Percentiles rank a stretch among this genome's conserved stretches.
These are phyloP conservation scores for Caenorhabditis plicata DNA, from an alignment of 2,888 invertebrate species.

Conservation along the genomic window DNA sequence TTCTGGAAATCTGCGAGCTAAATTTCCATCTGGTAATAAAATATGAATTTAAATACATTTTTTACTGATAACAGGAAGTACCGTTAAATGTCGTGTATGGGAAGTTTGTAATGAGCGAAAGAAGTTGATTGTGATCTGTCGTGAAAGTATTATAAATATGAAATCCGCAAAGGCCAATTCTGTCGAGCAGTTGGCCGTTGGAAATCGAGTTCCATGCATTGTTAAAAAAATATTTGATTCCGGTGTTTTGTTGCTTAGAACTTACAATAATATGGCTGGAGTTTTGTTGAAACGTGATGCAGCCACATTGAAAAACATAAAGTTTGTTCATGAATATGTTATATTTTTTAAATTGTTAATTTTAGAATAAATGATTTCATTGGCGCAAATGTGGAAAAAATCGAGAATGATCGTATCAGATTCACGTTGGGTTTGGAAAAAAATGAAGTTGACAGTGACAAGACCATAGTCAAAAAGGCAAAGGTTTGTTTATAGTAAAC, in stretches of 20 bases:
- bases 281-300: slow-evolving; percentile 15
- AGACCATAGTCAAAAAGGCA: slow-evolving; percentile 16
- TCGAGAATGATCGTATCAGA: slow-evolving; percentile 14
- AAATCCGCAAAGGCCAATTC: slow-evolving; percentile 1
- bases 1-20: slow-evolving; percentile 1
- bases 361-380: slow-evolving; percentile 18
- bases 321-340: background rate
- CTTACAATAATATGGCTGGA: slow-evolving; percentile 42
- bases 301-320: background rate
- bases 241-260: slow-evolving; percentile 46
- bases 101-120: slow-evolving; percentile 37
- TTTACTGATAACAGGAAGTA: background rate
- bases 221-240: slow-evolving; percentile 37
- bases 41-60: background rate
- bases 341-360: background rate
- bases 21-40: slow-evolving; percentile 28
- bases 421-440: too few relatives aligned
- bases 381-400: slow-evolving; percentile 19
- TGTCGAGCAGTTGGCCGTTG: slow-evolving; percentile 17
- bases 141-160: slow-evolving; percentile 19
- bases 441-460: slow-evolving; percentile 5
- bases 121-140: slow-evolving; percentile 43
- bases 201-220: slow-evolving; percentile 19
- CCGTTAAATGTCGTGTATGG: slow-evolving; percentile 46
- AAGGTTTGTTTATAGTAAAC: slow-evolving; percentile 6